Evolutionary conservation across 35 echinoderm and acorn worm genomes (phyloP).

Genomic region (Apostichopus japonicus): DNA sequence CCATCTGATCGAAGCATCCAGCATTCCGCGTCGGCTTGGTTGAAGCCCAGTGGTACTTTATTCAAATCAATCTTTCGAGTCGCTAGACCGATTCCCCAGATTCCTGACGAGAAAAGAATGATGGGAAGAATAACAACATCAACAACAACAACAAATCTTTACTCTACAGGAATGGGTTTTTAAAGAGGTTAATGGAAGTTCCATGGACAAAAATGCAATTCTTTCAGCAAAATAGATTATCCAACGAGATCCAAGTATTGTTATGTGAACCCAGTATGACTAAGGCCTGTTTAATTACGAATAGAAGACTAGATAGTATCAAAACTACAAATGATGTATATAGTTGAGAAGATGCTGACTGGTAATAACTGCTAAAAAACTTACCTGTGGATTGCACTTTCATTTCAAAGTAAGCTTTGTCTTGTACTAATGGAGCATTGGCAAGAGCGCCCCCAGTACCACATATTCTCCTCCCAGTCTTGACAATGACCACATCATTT

Average conservation of each 20-base stretch:
- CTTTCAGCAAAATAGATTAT: no score
- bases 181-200: no score
- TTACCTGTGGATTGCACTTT: constrained; percentile 95
- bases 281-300: no score
- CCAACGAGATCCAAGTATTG: no score
- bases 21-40: constrained; percentile 56
- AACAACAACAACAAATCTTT: no score
- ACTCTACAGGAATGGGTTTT: no score
- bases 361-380: not conserved
- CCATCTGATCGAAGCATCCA: constrained; percentile 93
- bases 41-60: constrained; percentile 69
- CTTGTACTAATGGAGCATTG: constrained; percentile 96
- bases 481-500: constrained; percentile 98
- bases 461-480: constrained; percentile 93
- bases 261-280: no score
- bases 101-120: constrained; percentile 59
- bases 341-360: no score
- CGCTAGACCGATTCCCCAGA: constrained; percentile 93
- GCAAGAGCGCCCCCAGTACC: constrained; percentile 92
- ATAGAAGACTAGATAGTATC: no score
- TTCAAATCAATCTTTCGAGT: constrained; percentile 89
- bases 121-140: no score
- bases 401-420: constrained; percentile 99
- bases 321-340: no score
- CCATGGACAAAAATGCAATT: no score